Percentiles rank a stretch among this genome's conserved stretches.
These are phyloP conservation scores for Hypotaenidia philippensis DNA, from an alignment of 2,797 vertebrate genomes.

Conservation along the genomic window DNA sequence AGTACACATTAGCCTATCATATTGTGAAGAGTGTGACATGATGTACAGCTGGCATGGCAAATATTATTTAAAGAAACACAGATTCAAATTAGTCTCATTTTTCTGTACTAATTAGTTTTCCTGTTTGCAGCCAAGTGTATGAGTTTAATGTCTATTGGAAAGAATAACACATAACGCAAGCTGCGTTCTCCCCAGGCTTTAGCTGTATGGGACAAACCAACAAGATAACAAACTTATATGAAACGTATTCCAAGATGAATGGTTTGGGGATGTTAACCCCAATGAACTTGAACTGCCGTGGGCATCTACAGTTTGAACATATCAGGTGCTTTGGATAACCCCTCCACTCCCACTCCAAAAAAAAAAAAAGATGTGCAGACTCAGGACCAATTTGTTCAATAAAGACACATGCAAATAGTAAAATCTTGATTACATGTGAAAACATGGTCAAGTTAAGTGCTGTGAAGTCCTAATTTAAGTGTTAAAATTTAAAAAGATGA, in stretches of 20 bases:
- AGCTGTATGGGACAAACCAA: not conserved
- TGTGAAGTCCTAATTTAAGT: not conserved
- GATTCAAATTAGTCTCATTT: constrained; percentile 12
- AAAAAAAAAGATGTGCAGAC: not conserved
- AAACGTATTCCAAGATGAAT: not conserved
- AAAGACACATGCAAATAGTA: not conserved
- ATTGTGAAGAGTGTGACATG: not conserved
- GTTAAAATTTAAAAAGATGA: not conserved
- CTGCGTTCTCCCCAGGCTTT: not conserved
- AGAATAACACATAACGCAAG: not conserved
- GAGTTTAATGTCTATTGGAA: not conserved
- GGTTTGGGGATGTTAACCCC: not conserved
- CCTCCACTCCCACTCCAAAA: not conserved
- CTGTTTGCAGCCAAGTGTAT: not conserved
- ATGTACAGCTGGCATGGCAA: not conserved
- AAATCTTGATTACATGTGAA: not conserved
- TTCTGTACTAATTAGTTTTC: not conserved
- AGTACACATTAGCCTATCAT: not conserved
- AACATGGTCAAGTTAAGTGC: not conserved
- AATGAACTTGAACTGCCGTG: not conserved
- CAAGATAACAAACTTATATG: not conserved
- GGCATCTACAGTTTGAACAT: not conserved
- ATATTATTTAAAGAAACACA: constrained; percentile 13
- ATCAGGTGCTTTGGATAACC: not conserved
- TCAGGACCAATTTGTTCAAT: not conserved